Evolutionary conservation across 2,113 vertebrate genomes (phyloP).

Genomic region (Ovibos moschatus): DNA sequence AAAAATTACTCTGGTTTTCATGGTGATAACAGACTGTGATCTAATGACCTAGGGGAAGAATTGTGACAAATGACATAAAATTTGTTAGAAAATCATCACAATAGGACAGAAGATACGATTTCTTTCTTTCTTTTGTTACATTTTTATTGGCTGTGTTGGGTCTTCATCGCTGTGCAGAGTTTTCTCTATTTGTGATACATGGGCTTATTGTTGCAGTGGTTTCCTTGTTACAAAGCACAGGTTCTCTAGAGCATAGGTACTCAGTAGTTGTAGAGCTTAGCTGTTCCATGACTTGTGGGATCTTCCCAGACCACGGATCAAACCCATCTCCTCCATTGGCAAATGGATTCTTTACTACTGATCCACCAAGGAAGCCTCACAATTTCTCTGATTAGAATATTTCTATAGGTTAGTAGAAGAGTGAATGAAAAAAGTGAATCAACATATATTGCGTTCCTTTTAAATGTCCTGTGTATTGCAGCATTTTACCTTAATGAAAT

Average conservation of each 20-base stretch:
- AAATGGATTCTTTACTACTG: not conserved
- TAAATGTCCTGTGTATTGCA: not conserved
- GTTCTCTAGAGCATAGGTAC: not conserved
- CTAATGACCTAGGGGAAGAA: not conserved
- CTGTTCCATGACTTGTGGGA: not conserved
- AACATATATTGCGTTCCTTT: not conserved
- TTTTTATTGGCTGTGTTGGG: not conserved
- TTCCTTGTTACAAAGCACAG: not conserved
- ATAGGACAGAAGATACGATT: not conserved
- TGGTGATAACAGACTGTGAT: not conserved
- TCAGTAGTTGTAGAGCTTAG: not conserved
- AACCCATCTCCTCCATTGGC: not conserved
- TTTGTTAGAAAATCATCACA: not conserved
- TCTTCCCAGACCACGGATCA: not conserved
- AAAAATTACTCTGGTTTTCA: not conserved
- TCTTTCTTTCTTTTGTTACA: not conserved
- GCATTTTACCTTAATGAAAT: not conserved
- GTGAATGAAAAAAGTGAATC: not conserved
- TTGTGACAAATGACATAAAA: not conserved
- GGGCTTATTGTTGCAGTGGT: not conserved
- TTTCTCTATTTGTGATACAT: not conserved
- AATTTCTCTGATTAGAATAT: not conserved
- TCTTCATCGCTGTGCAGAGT: not conserved
- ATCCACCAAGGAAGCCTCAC: not conserved
- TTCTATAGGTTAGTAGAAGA: not conserved